These are phyloP conservation scores for Coendou prehensilis DNA, from an alignment of 2,797 vertebrate genomes.

Conservation along the genomic window DNA sequence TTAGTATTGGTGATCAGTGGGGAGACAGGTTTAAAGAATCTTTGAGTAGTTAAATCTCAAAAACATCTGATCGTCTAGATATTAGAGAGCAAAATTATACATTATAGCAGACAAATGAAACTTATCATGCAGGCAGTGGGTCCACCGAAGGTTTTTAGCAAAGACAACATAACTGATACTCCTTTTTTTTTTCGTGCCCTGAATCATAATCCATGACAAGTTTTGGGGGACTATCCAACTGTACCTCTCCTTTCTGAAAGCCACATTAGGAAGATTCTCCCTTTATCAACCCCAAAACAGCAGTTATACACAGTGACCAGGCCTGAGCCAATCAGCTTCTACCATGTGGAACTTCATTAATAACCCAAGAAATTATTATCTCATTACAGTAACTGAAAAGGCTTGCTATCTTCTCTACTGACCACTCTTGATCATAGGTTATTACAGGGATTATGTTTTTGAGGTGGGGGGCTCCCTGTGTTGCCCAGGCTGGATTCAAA, in stretches of 20 bases:
- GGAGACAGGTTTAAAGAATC: background rate
- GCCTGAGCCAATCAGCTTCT: background rate
- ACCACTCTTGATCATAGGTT: background rate
- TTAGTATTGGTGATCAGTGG: background rate
- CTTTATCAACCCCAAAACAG: background rate
- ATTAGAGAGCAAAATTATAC: background rate
- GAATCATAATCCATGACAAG: background rate
- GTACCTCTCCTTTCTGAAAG: conserved; percentile 6
- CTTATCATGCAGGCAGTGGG: background rate
- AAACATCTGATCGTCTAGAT: background rate
- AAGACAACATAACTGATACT: background rate
- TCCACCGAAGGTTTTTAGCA: background rate
- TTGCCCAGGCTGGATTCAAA: background rate
- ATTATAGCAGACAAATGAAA: background rate
- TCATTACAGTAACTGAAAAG: background rate
- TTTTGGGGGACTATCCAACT: background rate
- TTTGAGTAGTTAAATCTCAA: background rate
- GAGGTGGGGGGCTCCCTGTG: background rate
- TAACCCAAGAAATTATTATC: background rate
- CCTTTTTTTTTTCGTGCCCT: background rate
- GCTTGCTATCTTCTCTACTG: background rate
- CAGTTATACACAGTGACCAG: background rate
- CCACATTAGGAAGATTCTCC: background rate
- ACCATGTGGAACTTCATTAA: background rate
- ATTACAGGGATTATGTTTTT: background rate